Evolutionary conservation across 2,113 vertebrate species (phyloP), one percentile per base, ranked within the genome.

Genomic region (Myanophis thanlyinensis): DNA sequence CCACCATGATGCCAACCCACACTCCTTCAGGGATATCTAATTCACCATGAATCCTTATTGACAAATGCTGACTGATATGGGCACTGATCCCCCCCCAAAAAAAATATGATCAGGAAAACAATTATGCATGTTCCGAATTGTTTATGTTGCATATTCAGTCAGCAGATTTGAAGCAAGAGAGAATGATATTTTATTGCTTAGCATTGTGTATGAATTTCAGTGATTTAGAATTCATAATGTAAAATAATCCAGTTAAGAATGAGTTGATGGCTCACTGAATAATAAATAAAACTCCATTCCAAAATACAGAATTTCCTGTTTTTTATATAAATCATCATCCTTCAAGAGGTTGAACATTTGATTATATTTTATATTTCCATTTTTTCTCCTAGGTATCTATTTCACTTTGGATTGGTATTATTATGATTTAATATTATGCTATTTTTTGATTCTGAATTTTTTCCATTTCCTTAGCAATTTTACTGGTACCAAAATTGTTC

Each of bases 41-140:
- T 67, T 67, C 30, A 67, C 62, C 62, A 67, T 5, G 12, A 67
- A n/a, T n/a, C 30, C 30, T 13, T 67, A 67, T n/a, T 73, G 91
- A 93, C 73, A 91, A 35, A 67, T 80, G 62, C 73, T 88, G 86
- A 92, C 93, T 94, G 62, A 53, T 73, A 90, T 95, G 90, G 95
- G 94, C 93, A 89, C 2, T 23, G 0, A 30, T 92, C 88, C n/a
- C n/a, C n/a, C n/a, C n/a, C n/a, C 95, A 95, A 95, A 86, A 87
- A 52, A 0, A 51, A 3, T 23, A 30, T 23, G 40, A 93, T 95
- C 94, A 90, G 95, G 92, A 85, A 97, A 94, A 95, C 91, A 88
- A 73, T 7, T 85, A 80, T 94, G 91, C 46, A 46, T 94, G 90
- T 46, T 91, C 91, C 59, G 93, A 93, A 84, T 48, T 94, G 2